phyloP scores from a whole-genome alignment of 2,113 vertebrate genomes.

The Connochaetes taurinus region DNA sequence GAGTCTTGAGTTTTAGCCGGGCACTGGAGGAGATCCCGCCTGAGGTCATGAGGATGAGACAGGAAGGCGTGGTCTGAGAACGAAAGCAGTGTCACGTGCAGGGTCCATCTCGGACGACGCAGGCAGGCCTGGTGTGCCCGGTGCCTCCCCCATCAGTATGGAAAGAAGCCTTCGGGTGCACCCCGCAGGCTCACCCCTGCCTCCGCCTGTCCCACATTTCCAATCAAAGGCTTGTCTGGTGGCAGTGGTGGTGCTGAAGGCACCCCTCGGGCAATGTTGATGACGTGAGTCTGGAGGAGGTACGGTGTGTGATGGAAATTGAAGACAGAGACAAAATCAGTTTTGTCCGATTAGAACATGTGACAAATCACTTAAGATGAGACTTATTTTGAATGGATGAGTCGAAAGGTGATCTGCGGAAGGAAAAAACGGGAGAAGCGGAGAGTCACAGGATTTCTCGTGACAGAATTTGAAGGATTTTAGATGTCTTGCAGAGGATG shows the following conservation, averaged over 20 bases:
- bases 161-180: not conserved
- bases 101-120: fast-evolving
- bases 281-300: not conserved
- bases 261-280: not conserved
- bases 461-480: not conserved
- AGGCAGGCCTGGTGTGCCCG: fast-evolving
- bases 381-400: not conserved
- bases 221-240: not conserved
- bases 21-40: fast-evolving
- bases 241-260: not conserved
- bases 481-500: not conserved
- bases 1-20: not conserved
- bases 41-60: not conserved
- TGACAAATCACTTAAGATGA: not conserved
- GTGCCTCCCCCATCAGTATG: fast-evolving
- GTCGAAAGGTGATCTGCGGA: not conserved
- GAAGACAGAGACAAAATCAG: not conserved
- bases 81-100: not conserved
- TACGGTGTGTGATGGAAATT: fast-evolving
- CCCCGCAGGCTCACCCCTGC: fast-evolving
- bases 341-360: not conserved
- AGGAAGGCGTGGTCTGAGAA: not conserved
- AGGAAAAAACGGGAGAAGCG: not conserved
- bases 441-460: not conserved
- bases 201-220: not conserved